Evolutionary conservation across 2,797 vertebrate species (phyloP).

Genomic region (Antrozous pallidus): DNA sequence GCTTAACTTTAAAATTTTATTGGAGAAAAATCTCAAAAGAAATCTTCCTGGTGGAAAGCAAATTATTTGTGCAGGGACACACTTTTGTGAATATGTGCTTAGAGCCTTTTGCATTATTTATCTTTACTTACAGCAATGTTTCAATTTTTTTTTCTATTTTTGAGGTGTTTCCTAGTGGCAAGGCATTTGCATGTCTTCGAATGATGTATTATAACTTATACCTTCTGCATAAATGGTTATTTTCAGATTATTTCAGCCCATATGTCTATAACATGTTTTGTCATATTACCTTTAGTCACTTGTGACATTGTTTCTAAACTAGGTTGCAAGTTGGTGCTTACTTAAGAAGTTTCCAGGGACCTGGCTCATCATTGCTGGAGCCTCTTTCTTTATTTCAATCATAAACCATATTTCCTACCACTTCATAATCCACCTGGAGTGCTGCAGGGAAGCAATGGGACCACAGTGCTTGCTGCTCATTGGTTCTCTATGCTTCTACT

Average conservation of each 20-base stretch:
- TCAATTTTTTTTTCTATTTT: neutral
- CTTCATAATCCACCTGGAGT: neutral
- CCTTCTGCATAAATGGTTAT: neutral
- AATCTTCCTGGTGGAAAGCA: neutral
- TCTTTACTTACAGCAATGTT: neutral
- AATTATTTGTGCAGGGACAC: neutral
- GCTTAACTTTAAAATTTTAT: slow-evolving; percentile 7
- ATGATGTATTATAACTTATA: neutral
- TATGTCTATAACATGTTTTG: neutral
- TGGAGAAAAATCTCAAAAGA: neutral
- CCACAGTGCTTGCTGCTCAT: neutral
- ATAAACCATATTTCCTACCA: neutral
- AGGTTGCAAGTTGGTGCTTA: neutral
- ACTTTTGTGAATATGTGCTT: neutral
- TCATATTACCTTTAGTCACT: neutral
- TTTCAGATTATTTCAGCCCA: neutral
- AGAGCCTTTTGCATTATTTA: neutral
- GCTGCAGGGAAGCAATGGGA: neutral
- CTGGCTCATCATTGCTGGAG: neutral
- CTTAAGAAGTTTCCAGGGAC: neutral
- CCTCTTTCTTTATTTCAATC: neutral
- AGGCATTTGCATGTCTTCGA: neutral
- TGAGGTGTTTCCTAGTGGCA: neutral
- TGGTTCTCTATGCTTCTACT: neutral
- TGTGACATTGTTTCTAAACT: neutral